A percentile compares a stretch with the other conserved stretches of the same genome.
Evolutionary conservation across 2,888 invertebrate genomes (phyloP).

Genomic region (Lycaena phlaeas): DNA sequence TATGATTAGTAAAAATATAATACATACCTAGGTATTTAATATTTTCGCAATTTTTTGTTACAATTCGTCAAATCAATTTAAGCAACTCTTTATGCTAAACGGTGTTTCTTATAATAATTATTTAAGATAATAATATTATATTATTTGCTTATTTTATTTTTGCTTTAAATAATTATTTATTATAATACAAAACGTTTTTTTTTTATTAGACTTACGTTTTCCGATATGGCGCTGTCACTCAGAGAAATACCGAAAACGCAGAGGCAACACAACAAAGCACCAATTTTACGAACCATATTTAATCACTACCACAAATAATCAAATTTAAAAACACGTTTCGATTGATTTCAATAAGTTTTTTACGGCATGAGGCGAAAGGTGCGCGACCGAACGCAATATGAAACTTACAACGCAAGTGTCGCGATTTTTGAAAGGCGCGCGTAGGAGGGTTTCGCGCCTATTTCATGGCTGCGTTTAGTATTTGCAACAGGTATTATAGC

Average conservation of each 20-base stretch:
- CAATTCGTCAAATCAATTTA: no score
- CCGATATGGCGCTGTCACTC: slow-evolving; percentile 61
- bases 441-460: slow-evolving; percentile 68
- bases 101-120: no score
- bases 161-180: no score
- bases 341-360: slow-evolving; percentile 15
- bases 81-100: no score
- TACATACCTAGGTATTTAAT: no score
- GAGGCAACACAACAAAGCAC: slow-evolving; percentile 55
- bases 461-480: slow-evolving; percentile 50
- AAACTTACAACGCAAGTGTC: slow-evolving; percentile 45
- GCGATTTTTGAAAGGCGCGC: slow-evolving; percentile 70
- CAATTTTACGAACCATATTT: slow-evolving; percentile 59
- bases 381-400: slow-evolving; percentile 48
- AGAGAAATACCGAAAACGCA: slow-evolving; percentile 57
- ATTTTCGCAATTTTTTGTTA: no score
- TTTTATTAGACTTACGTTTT: slow-evolving; percentile 44
- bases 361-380: slow-evolving; percentile 50
- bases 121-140: no score
- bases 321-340: slow-evolving; percentile 20
- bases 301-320: slow-evolving; percentile 15
- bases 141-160: no score
- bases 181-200: no score
- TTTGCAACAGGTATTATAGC: slow-evolving; percentile 22
- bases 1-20: no score